A percentile compares a stretch with the other conserved stretches of the same genome.
Conservation (phyloP, 2,113 vertebrate genomes). For the Xiphophorus hellerii region DNA sequence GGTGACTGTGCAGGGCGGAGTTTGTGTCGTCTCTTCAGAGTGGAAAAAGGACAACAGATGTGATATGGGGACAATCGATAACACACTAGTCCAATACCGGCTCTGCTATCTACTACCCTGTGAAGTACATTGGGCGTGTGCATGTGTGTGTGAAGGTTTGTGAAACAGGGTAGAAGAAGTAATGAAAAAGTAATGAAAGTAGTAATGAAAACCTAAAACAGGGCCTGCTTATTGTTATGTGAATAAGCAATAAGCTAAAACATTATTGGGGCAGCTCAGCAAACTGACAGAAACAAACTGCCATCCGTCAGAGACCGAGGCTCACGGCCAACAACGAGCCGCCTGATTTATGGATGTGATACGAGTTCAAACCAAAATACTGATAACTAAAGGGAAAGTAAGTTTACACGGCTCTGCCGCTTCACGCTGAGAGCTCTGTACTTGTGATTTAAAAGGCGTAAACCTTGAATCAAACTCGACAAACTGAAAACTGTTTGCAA, state of each 20-base stretch:
- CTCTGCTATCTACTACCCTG: constrained; percentile 9
- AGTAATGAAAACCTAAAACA: background rate
- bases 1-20: constrained; percentile 4
- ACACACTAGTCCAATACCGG: constrained; percentile 62
- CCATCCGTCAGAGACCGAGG: constrained; percentile 18
- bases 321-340: constrained; percentile 39
- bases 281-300: constrained; percentile 40
- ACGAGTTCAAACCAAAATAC: background rate
- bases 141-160: constrained; percentile 4
- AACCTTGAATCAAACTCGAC: too few relatives aligned
- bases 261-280: constrained; percentile 28
- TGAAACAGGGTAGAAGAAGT: background rate
- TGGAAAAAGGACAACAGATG: constrained; percentile 69
- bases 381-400: background rate
- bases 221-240: constrained; percentile 2
- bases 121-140: background rate
- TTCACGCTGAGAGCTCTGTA: too few relatives aligned
- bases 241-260: constrained; percentile 21
- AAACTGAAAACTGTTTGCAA: too few relatives aligned
- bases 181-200: too few relatives aligned
- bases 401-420: background rate
- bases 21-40: constrained; percentile 30
- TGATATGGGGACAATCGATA: constrained; percentile 60
- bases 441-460: too few relatives aligned
- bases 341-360: constrained; percentile 4